Conservation (phyloP, 2,113 vertebrate species). For the Phocoena sinus region DNA sequence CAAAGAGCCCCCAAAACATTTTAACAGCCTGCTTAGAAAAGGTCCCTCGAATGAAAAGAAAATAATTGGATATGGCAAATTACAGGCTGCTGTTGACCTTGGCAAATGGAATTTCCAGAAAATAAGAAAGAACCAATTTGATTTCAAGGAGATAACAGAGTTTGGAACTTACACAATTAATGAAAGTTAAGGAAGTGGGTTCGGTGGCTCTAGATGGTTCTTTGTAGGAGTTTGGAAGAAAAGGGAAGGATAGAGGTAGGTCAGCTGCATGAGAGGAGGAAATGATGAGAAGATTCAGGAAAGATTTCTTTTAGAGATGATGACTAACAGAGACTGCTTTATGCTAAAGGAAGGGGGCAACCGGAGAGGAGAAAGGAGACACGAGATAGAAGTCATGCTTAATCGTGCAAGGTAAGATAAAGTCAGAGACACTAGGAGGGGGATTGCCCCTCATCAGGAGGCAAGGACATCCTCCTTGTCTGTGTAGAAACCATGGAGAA, state of each 20-base stretch:
- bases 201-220: neutral
- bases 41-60: neutral
- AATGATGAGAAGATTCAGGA: neutral
- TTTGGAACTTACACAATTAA: neutral
- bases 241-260: neutral
- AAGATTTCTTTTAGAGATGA: neutral
- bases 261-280: neutral
- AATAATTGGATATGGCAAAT: neutral
- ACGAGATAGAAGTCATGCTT: neutral
- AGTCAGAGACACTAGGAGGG: too few species aligned
- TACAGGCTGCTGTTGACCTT: neutral
- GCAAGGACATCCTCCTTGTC: fast-evolving
- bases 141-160: neutral
- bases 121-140: neutral
- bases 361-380: neutral
- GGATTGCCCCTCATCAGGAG: neutral
- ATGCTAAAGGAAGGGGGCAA: neutral
- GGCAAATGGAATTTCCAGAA: neutral
- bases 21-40: neutral
- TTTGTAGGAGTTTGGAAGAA: neutral
- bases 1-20: neutral
- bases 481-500: neutral
- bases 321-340: neutral
- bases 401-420: neutral
- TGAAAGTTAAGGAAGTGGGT: neutral